These are phyloP conservation scores for Clarias gariepinus DNA, from an alignment of 2,113 vertebrate genomes.

Conservation along the genomic window DNA sequence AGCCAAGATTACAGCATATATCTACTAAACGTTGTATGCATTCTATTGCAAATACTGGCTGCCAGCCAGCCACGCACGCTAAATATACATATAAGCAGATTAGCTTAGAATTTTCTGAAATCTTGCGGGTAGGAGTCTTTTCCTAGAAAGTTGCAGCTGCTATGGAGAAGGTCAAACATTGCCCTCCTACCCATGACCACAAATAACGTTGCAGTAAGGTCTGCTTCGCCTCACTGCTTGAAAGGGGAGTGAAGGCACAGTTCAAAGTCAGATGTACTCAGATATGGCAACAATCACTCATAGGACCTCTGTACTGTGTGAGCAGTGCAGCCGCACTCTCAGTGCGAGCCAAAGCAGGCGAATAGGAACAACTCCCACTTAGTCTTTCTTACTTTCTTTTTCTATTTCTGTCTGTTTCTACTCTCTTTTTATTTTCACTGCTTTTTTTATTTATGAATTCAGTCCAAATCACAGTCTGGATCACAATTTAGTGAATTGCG, in stretches of 20 bases:
- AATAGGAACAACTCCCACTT: conserved; percentile 66
- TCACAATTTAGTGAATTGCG: neutral
- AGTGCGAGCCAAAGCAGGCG: conserved; percentile 73
- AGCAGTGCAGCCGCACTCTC: conserved; percentile 34
- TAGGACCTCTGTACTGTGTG: conserved; percentile 66
- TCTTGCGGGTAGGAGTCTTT: conserved; percentile 37
- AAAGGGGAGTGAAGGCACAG: conserved; percentile 72
- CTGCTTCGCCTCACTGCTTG: conserved; percentile 62
- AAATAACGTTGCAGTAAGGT: conserved; percentile 77
- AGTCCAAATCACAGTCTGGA: neutral
- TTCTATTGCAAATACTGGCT: conserved; percentile 25
- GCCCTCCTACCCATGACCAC: conserved; percentile 67
- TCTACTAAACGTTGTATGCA: neutral
- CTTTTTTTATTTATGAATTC: neutral
- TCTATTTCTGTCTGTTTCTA: neutral
- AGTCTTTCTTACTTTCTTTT: conserved; percentile 11
- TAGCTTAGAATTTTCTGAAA: conserved; percentile 40
- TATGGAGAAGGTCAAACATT: conserved; percentile 38
- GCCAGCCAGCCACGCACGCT: conserved; percentile 1
- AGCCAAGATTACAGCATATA: neutral
- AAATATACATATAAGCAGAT: conserved; percentile 31
- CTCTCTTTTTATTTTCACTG: neutral
- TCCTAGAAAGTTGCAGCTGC: conserved; percentile 47
- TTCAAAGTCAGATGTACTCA: conserved; percentile 84
- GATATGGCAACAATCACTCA: conserved; percentile 80